phyloP scores from a whole-genome alignment of 2,113 vertebrate genomes.

The Phalacrocorax pelagicus region DNA sequence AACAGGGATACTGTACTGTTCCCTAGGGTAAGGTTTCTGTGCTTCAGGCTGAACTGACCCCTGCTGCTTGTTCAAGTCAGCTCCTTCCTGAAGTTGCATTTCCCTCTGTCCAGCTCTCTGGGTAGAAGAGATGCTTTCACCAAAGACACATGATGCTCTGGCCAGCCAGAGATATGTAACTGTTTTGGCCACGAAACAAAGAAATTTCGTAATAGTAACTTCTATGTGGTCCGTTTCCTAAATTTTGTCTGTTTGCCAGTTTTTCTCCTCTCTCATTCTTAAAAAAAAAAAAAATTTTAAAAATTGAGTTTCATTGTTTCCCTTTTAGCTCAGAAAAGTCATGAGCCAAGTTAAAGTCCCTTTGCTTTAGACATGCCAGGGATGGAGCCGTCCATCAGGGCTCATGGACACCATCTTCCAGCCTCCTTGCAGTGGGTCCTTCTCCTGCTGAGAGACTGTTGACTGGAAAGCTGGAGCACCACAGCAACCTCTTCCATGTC shows the following conservation, averaged over 20 bases:
- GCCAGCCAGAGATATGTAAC: background rate
- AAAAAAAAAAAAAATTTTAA: background rate
- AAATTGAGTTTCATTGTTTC: background rate
- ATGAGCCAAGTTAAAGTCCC: background rate
- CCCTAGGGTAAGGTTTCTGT: background rate
- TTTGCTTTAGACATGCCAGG: background rate
- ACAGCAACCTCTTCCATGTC: background rate
- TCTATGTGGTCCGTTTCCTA: background rate
- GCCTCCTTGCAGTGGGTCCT: background rate
- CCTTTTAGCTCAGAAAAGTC: constrained; percentile 19
- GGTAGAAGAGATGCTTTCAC: background rate
- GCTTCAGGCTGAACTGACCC: background rate
- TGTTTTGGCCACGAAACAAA: constrained; percentile 38
- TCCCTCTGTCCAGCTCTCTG: background rate
- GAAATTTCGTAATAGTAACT: constrained; percentile 35
- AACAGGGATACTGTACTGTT: background rate
- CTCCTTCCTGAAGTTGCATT: background rate
- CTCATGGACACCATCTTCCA: background rate
- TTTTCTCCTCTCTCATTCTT: background rate
- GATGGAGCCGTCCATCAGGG: background rate
- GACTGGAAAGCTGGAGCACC: background rate
- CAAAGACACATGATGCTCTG: background rate
- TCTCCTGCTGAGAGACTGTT: background rate
- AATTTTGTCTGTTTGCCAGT: background rate
- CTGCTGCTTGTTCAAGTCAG: background rate